Evolutionary conservation across 1,140 invertebrate species (phyloP).

Genomic region (Trachelipus rathkii): DNA sequence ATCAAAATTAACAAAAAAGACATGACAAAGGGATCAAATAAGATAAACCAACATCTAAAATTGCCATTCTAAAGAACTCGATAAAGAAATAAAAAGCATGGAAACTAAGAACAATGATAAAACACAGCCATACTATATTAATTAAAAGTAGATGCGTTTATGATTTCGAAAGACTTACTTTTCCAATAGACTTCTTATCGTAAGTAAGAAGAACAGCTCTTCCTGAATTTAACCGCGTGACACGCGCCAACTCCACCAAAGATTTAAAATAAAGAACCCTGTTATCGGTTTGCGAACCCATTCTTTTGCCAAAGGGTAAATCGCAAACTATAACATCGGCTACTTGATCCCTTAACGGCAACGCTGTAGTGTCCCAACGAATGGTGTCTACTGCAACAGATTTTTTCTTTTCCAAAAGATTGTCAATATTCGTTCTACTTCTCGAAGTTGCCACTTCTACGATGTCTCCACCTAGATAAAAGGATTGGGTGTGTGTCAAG

Average conservation of each 20-base stretch:
- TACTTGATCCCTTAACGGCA: constrained; percentile 55
- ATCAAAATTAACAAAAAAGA: no score
- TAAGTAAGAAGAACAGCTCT: constrained; percentile 58
- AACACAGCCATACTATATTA: background rate
- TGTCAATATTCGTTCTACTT: constrained; percentile 52
- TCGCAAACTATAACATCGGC: constrained; percentile 62
- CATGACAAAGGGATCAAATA: no score
- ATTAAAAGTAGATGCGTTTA: background rate
- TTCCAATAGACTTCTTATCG: constrained; percentile 55
- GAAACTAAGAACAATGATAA: background rate
- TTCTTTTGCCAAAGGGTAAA: constrained; percentile 60
- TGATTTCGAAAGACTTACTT: constrained; percentile 44
- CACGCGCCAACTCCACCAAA: constrained; percentile 55
- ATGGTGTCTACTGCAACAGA: constrained; percentile 50
- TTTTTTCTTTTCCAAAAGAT: constrained; percentile 44
- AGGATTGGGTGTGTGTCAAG: constrained; percentile 51
- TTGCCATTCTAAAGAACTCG: no score
- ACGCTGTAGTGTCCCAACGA: constrained; percentile 54
- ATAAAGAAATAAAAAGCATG: no score
- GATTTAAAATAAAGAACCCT: constrained; percentile 55
- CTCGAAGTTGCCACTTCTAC: constrained; percentile 52
- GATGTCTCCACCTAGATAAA: constrained; percentile 55
- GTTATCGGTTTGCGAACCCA: constrained; percentile 55
- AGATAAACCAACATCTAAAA: no score
- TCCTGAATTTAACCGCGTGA: constrained; percentile 51